These are phyloP conservation scores for Fistularia commersonii DNA, from an alignment of 2,797 vertebrate genomes.

Conservation along the genomic window DNA sequence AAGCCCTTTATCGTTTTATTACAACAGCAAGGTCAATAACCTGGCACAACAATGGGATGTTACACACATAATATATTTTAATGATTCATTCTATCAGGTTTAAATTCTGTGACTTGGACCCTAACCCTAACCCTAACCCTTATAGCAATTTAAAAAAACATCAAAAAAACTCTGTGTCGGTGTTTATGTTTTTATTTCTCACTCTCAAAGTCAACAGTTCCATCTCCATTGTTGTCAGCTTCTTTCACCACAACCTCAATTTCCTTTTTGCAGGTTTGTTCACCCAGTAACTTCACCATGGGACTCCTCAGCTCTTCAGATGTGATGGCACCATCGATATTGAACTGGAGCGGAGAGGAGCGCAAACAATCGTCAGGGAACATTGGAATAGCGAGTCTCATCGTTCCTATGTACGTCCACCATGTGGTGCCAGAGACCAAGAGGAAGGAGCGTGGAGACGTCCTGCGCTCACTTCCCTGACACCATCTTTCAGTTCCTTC, in stretches of 20 bases:
- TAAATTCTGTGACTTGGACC: no score
- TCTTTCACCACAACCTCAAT: slow-evolving; percentile 90
- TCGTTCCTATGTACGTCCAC: slow-evolving; percentile 8
- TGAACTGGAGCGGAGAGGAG: slow-evolving; percentile 74
- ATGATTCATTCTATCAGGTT: no score
- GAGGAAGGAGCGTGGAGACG: not conserved
- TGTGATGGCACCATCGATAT: slow-evolving; percentile 90
- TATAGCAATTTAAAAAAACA: not conserved
- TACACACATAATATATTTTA: no score
- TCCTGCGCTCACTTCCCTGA: slow-evolving; percentile 67
- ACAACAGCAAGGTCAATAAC: no score
- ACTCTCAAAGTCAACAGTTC: slow-evolving; percentile 96
- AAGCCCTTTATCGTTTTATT: no score
- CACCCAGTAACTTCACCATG: slow-evolving; percentile 88
- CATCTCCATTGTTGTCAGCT: slow-evolving; percentile 90
- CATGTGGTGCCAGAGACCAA: slow-evolving; percentile 22
- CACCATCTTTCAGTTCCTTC: slow-evolving; percentile 77
- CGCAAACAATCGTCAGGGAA: not conserved
- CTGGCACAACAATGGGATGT: no score
- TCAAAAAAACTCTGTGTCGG: not conserved
- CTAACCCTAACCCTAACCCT: no score
- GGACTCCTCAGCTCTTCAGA: slow-evolving; percentile 85
- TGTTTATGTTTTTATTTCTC: slow-evolving; percentile 34
- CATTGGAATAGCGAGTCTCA: no score
- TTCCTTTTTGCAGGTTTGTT: slow-evolving; percentile 83